Evolutionary conservation across 2,797 vertebrate species (phyloP).

Genomic region (Clamator glandarius): DNA sequence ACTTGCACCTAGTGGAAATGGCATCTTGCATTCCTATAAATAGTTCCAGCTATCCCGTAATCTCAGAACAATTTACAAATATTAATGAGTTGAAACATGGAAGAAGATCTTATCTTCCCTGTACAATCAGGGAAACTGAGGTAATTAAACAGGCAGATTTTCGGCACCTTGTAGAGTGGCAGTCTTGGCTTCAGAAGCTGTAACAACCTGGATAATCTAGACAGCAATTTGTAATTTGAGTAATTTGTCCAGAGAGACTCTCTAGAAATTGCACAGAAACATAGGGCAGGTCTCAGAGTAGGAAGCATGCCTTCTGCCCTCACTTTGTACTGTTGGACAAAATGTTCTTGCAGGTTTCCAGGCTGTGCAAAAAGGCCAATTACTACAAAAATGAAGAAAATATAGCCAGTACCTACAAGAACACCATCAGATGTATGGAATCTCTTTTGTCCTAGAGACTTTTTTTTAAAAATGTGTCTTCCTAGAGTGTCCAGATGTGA

Average conservation of each 20-base stretch:
- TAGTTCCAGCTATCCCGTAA: constrained; percentile 38
- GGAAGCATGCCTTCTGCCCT: neutral
- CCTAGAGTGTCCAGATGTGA: neutral
- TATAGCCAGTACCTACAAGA: neutral
- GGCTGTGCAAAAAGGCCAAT: neutral
- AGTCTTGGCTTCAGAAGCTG: neutral
- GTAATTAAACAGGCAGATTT: constrained; percentile 20
- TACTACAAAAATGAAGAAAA: neutral
- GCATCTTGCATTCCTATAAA: constrained; percentile 8
- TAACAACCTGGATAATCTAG: neutral
- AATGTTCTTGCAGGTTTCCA: neutral
- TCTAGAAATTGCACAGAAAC: neutral
- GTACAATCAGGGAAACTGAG: constrained; percentile 7
- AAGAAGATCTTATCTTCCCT: neutral
- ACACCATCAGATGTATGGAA: neutral
- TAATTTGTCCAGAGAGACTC: neutral
- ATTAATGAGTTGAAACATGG: constrained; percentile 40
- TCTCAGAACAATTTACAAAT: constrained; percentile 63
- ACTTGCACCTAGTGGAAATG: constrained; percentile 11
- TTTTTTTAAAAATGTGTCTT: neutral
- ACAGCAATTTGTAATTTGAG: neutral
- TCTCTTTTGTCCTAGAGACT: neutral
- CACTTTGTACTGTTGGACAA: accelerated
- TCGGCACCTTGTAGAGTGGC: neutral
- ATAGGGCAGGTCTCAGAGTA: neutral